Evolutionary conservation across 2,113 vertebrate species (phyloP).

Genomic region (Picathartes gymnocephalus): DNA sequence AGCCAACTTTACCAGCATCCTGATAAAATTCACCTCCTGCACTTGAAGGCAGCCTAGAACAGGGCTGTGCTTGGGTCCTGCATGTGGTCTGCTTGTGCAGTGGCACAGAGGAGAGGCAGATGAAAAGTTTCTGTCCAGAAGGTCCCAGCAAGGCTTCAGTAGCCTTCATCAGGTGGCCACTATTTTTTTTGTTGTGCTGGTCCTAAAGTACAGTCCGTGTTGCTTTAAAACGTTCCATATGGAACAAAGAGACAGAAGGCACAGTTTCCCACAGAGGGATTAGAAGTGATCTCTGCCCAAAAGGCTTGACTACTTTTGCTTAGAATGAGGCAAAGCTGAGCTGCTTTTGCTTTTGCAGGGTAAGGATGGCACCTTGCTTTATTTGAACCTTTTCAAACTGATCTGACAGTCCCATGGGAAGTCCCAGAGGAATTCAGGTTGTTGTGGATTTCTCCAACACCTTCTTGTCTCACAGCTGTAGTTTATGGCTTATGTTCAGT

Average conservation of each 20-base stretch:
- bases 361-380: not conserved
- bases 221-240: not conserved
- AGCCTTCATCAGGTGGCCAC: not conserved
- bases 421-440: not conserved
- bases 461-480: not conserved
- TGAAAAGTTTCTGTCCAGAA: not conserved
- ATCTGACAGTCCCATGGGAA: not conserved
- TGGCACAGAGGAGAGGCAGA: not conserved
- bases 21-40: not conserved
- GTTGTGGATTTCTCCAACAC: not conserved
- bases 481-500: accelerated
- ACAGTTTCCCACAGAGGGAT: not conserved
- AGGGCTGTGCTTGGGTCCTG: not conserved
- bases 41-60: not conserved
- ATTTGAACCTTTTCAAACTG: not conserved
- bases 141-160: not conserved
- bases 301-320: not conserved
- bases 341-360: not conserved
- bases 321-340: not conserved
- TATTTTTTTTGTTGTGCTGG: not conserved
- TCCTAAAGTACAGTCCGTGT: not conserved
- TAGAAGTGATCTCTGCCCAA: not conserved
- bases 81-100: not conserved
- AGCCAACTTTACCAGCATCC: not conserved
- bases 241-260: not conserved